A percentile compares a stretch with the other conserved stretches of the same genome.
phyloP scores from a whole-genome alignment of 2,113 vertebrate genomes.

The Tragelaphus strepsiceros region DNA sequence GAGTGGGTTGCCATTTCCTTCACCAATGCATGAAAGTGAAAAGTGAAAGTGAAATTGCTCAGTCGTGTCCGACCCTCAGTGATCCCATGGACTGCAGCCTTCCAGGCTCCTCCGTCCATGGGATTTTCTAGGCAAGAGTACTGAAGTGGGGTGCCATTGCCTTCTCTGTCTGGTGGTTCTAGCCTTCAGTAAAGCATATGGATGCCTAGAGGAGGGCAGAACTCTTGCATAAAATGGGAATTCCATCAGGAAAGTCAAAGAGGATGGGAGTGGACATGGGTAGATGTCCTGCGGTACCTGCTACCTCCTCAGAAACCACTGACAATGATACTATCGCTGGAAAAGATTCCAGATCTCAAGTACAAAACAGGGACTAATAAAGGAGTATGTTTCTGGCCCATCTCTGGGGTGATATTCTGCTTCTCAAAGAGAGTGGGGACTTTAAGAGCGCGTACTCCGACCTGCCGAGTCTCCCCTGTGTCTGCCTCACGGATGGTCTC shows the following conservation, averaged over 20 bases:
- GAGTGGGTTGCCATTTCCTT: too few species aligned
- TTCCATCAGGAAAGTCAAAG: not conserved
- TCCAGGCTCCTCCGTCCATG: too few species aligned
- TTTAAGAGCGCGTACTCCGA: not conserved
- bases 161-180: rapidly evolving
- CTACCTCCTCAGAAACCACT: not conserved
- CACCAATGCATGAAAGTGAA: too few species aligned
- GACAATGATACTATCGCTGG: not conserved
- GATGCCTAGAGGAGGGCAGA: not conserved
- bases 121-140: too few species aligned
- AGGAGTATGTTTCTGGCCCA: not conserved
- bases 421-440: not conserved
- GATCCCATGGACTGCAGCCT: too few species aligned
- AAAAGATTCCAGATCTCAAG: not conserved
- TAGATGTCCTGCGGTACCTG: not conserved
- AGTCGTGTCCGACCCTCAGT: too few species aligned
- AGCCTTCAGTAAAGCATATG: not conserved
- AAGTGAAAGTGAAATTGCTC: too few species aligned
- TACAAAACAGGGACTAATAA: not conserved
- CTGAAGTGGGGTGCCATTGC: too few species aligned
- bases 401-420: not conserved
- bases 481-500: rapidly evolving
- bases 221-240: not conserved
- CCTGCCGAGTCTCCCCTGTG: not conserved
- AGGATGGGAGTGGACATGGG: not conserved